Conservation (phyloP, 1,140 invertebrate genomes). For the Anagrus nilaparvatae region DNA sequence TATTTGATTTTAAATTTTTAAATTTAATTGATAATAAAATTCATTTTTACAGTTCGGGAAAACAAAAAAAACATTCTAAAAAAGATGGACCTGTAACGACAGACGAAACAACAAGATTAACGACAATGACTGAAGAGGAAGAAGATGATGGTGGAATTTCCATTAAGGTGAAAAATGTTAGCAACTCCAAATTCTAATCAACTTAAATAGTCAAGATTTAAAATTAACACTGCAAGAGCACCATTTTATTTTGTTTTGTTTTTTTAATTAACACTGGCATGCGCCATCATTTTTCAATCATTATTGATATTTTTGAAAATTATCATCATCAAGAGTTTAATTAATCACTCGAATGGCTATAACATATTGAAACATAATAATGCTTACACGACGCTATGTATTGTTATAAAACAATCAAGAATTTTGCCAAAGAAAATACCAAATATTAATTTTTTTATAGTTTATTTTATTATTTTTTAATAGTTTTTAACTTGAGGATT, state of each 20-base stretch:
- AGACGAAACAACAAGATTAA: constrained; percentile 37
- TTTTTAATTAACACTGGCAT: constrained; percentile 38
- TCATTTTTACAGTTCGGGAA: constrained; percentile 25
- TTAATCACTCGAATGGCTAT: neutral
- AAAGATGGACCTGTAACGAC: constrained; percentile 28
- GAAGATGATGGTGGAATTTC: constrained; percentile 48
- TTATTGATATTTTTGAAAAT: neutral
- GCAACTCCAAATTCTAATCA: constrained; percentile 39
- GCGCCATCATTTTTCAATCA: too few species aligned
- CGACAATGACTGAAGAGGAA: constrained; percentile 43
- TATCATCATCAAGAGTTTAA: neutral
- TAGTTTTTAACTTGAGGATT: too few species aligned
- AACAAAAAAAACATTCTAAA: constrained; percentile 34
- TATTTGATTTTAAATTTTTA: constrained; percentile 3
- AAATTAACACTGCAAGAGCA: constrained; percentile 35
- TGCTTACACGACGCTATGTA: too few species aligned
- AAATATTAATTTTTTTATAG: too few species aligned
- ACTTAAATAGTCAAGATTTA: constrained; percentile 23
- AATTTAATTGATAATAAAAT: neutral
- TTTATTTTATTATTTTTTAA: too few species aligned
- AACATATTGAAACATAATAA: neutral
- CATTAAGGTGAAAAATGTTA: constrained; percentile 47
- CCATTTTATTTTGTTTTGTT: too few species aligned
- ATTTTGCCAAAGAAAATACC: too few species aligned
- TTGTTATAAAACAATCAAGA: too few species aligned